phyloP scores from a whole-genome alignment of 2,113 vertebrate species.

The cattle (Bos taurus) region ARS-UCD2.0 NC_037354.1:45564001-45564500 shows the following conservation, averaged over 20 bases:
- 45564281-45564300: neutral
- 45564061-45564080: neutral
- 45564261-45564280: neutral
- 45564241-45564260: neutral
- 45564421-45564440: neutral
- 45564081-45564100: neutral
- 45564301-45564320: neutral
- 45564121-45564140: neutral
- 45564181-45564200: neutral
- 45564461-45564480: neutral
- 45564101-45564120: neutral
- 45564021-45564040: neutral
- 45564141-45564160: neutral
- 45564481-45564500: neutral
- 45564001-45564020: neutral
- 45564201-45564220: neutral
- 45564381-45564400: neutral
- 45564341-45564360: neutral
- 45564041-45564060: neutral
- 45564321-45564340: neutral
- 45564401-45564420: neutral
- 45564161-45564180: neutral
- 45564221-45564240: neutral
- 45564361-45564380: neutral
- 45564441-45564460: neutral